A percentile compares a stretch with the other conserved stretches of the same genome.
phyloP scores from a whole-genome alignment of 1,140 invertebrate genomes.

The Homalodisca vitripennis region DNA sequence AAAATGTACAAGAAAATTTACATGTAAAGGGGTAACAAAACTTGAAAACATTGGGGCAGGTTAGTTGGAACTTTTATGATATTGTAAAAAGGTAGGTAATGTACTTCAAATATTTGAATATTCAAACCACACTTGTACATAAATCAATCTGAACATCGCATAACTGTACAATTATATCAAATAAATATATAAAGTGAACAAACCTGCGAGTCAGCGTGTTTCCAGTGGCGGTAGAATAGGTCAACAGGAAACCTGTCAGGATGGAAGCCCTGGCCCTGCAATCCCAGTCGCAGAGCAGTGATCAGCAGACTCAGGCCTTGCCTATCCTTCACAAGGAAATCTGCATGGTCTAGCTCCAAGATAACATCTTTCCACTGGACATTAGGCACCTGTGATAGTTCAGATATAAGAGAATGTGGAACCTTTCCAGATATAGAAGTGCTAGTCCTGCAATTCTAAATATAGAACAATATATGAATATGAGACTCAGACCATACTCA shows the following conservation, averaged over 20 bases:
- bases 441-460: too few relatives aligned
- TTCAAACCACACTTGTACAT: background rate
- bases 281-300: constrained; percentile 69
- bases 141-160: background rate
- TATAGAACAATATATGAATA: too few relatives aligned
- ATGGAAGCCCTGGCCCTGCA: constrained; percentile 70
- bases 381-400: constrained; percentile 63
- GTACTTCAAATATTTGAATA: background rate
- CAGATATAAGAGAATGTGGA: too few relatives aligned
- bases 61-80: background rate
- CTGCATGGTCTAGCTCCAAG: constrained; percentile 83
- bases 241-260: constrained; percentile 84
- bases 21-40: too few relatives aligned
- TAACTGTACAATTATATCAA: background rate
- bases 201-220: constrained; percentile 82
- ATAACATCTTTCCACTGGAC: constrained; percentile 93
- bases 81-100: background rate
- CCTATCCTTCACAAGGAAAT: constrained; percentile 86
- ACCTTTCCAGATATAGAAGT: too few relatives aligned
- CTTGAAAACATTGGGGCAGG: too few relatives aligned
- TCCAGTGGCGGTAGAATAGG: constrained; percentile 86
- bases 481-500: too few relatives aligned
- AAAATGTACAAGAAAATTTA: too few relatives aligned
- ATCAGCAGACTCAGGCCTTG: constrained; percentile 79
- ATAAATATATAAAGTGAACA: background rate